A percentile compares a stretch with the other conserved stretches of the same genome.
Conservation (phyloP, 1,140 invertebrate genomes). For the Lepidostoma basale region DNA sequence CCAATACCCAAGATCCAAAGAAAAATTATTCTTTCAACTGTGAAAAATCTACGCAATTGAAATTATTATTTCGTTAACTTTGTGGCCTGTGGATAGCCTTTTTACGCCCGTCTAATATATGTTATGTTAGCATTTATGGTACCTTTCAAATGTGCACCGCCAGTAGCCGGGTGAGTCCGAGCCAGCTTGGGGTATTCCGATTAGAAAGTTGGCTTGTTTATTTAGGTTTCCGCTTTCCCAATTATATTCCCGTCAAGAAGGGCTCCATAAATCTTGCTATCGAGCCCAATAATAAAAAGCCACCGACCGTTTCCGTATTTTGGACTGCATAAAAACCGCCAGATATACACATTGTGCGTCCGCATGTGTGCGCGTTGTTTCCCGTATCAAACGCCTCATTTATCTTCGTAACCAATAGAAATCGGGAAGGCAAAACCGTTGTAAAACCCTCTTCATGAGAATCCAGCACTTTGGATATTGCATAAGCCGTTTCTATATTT, state of each 20-base stretch:
- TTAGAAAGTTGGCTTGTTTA: background rate
- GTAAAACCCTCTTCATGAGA: slow-evolving; percentile 46
- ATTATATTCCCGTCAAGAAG: slow-evolving; percentile 21
- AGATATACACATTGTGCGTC: slow-evolving; percentile 30
- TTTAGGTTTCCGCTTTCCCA: slow-evolving; percentile 1
- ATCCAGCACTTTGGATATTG: slow-evolving; percentile 41
- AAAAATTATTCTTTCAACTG: too few species aligned
- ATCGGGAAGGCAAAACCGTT: slow-evolving; percentile 45
- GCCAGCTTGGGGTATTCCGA: too few species aligned
- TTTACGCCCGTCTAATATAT: too few species aligned
- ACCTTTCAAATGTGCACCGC: too few species aligned
- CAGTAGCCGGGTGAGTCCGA: too few species aligned
- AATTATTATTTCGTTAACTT: too few species aligned
- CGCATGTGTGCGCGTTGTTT: slow-evolving; percentile 30
- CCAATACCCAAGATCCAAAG: too few species aligned
- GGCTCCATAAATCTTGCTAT: slow-evolving; percentile 44
- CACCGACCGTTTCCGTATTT: slow-evolving; percentile 40
- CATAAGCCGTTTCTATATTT: slow-evolving; percentile 43
- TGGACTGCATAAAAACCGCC: slow-evolving; percentile 42
- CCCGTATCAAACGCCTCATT: slow-evolving; percentile 46
- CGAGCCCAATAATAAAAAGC: slow-evolving; percentile 42
- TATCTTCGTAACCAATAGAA: slow-evolving; percentile 47
- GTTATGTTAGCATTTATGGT: too few species aligned
- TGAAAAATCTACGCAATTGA: too few species aligned
- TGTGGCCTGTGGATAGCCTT: too few species aligned